Evolutionary conservation across 2,113 vertebrate genomes (phyloP).

Genomic region (Brachyhypopomus gauderio): DNA sequence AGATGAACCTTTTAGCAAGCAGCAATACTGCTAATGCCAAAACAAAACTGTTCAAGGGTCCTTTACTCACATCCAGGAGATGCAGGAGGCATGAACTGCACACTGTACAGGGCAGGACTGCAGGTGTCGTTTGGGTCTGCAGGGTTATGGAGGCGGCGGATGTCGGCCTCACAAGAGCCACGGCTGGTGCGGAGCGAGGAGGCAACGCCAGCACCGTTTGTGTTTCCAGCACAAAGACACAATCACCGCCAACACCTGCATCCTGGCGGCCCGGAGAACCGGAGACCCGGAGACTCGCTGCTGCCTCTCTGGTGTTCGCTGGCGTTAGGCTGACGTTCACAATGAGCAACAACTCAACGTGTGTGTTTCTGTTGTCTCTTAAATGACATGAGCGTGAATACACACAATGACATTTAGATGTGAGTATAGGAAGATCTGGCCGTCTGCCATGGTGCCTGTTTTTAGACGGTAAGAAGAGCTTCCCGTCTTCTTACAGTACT

Average conservation of each 20-base stretch:
- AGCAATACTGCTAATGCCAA: too few relatives aligned
- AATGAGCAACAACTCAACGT: background rate
- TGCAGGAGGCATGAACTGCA: background rate
- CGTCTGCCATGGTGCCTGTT: background rate
- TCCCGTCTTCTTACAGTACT: too few relatives aligned
- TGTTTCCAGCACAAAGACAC: background rate
- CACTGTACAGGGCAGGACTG: background rate
- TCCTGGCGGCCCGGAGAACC: background rate
- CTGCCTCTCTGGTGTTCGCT: too few relatives aligned
- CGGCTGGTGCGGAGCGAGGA: background rate
- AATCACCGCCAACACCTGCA: background rate
- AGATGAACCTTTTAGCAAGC: background rate
- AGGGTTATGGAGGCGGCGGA: background rate
- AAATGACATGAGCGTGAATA: background rate
- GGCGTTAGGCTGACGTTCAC: too few relatives aligned
- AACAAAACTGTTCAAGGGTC: too few relatives aligned
- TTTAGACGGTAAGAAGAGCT: too few relatives aligned
- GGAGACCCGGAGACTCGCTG: too few relatives aligned
- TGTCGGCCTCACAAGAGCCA: background rate
- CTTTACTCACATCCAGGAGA: background rate
- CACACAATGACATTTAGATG: background rate
- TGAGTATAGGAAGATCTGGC: background rate
- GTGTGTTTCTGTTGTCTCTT: background rate
- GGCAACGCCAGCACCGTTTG: background rate
- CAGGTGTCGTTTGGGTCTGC: background rate